These are phyloP conservation scores for Torymus texanus DNA, from an alignment of 2,888 invertebrate species.

Conservation along the genomic window DNA sequence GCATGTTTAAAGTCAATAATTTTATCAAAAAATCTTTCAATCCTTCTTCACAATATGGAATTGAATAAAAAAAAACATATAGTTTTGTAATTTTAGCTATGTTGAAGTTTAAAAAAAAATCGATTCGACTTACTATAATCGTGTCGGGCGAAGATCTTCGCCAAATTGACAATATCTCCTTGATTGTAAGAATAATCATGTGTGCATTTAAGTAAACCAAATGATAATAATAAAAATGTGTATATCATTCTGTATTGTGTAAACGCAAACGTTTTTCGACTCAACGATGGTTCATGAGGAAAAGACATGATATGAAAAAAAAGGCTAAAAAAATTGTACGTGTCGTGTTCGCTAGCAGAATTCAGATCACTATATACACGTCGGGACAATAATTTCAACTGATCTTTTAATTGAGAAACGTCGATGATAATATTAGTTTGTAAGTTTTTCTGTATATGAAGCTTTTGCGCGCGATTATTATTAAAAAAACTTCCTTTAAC, in stretches of 20 bases:
- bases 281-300: background rate
- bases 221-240: background rate
- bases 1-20: background rate
- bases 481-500: constrained; percentile 16
- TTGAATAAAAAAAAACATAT: background rate
- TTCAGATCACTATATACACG: constrained; percentile 28
- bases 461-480: constrained; percentile 24
- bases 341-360: constrained; percentile 48
- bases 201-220: constrained; percentile 17
- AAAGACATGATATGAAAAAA: constrained; percentile 14
- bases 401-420: constrained; percentile 25
- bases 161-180: constrained; percentile 38
- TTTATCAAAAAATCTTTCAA: too few species aligned
- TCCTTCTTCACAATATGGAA: background rate
- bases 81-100: background rate
- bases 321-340: constrained; percentile 29
- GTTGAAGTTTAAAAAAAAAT: background rate
- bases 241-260: constrained; percentile 25
- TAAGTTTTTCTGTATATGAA: constrained; percentile 22
- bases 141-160: background rate
- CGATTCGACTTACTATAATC: background rate
- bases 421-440: constrained; percentile 17
- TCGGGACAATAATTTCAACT: constrained; percentile 42
- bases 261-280: constrained; percentile 4
- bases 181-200: constrained; percentile 27